These are phyloP conservation scores for Tigriopus japonicus DNA, from an alignment of 1,140 invertebrate genomes.

Conservation along the genomic window DNA sequence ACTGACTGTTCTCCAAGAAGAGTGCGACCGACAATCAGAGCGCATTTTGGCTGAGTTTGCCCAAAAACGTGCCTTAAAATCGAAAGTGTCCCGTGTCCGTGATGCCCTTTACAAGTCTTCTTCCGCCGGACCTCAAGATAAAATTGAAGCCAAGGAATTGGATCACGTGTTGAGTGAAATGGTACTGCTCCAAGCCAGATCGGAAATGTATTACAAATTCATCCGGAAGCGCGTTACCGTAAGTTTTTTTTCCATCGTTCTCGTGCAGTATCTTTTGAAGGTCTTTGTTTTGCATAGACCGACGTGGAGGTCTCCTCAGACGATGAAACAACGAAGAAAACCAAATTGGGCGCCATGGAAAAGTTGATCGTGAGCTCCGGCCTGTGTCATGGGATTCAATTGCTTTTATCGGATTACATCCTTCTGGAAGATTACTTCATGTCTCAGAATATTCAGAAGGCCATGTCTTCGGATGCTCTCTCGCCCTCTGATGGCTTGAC, in stretches of 20 bases:
- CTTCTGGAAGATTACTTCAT: conserved; percentile 88
- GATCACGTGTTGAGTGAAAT: conserved; percentile 56
- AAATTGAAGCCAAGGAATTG: conserved; percentile 46
- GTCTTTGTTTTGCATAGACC: too few species aligned
- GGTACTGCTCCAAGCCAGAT: conserved; percentile 69
- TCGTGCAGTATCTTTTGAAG: too few species aligned
- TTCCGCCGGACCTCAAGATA: conserved; percentile 26
- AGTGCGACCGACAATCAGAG: conserved; percentile 57
- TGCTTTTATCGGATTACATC: conserved; percentile 79
- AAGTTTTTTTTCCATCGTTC: conserved; percentile 24
- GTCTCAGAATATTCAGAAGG: conserved; percentile 85
- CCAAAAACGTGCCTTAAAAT: conserved; percentile 45
- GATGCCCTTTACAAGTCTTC: conserved; percentile 30
- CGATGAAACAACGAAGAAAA: conserved; percentile 16
- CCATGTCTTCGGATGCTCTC: conserved; percentile 56
- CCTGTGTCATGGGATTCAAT: not conserved
- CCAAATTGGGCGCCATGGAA: conserved; percentile 11
- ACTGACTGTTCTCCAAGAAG: conserved; percentile 41
- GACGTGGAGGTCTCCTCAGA: conserved; percentile 5
- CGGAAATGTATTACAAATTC: conserved; percentile 79
- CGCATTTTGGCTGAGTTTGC: conserved; percentile 56
- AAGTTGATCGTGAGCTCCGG: not conserved
- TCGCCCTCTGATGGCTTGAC: conserved; percentile 46
- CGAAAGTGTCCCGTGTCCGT: conserved; percentile 33
- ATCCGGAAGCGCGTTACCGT: conserved; percentile 54